Evolutionary conservation across 2,113 vertebrate species (phyloP).

Genomic region (Pluvianellus socialis): DNA sequence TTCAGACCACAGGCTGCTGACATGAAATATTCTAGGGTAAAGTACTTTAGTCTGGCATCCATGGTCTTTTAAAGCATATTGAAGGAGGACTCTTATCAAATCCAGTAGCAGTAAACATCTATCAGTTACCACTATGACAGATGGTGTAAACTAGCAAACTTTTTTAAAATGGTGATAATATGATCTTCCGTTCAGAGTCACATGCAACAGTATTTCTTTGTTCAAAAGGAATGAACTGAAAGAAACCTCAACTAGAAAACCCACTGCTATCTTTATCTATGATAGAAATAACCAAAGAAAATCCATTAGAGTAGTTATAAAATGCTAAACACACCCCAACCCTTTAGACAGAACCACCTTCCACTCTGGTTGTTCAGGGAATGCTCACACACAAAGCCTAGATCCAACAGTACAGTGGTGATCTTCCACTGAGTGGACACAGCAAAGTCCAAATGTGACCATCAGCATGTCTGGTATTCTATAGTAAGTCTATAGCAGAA

Average conservation of each 20-base stretch:
- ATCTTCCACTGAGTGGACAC: not conserved
- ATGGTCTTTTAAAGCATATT: not conserved
- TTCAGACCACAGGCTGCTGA: not conserved
- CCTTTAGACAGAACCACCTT: not conserved
- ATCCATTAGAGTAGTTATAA: not conserved
- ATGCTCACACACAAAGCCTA: not conserved
- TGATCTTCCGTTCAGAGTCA: not conserved
- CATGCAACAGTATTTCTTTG: not conserved
- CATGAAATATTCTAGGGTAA: not conserved
- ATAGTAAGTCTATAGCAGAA: not conserved
- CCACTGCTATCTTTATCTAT: not conserved
- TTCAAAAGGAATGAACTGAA: not conserved
- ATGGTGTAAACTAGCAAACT: not conserved
- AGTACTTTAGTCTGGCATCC: not conserved
- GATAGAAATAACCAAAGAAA: not conserved
- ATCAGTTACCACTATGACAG: not conserved
- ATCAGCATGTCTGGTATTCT: not conserved
- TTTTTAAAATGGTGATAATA: not conserved
- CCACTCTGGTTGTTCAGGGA: not conserved
- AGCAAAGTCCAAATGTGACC: not conserved
- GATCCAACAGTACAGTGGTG: not conserved
- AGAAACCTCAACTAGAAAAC: not conserved
- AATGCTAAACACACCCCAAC: not conserved
- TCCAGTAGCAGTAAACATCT: not conserved
- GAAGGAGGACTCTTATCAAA: not conserved